phyloP scores from a whole-genome alignment of 2,113 vertebrate genomes.

The Oryzias curvinotus region DNA sequence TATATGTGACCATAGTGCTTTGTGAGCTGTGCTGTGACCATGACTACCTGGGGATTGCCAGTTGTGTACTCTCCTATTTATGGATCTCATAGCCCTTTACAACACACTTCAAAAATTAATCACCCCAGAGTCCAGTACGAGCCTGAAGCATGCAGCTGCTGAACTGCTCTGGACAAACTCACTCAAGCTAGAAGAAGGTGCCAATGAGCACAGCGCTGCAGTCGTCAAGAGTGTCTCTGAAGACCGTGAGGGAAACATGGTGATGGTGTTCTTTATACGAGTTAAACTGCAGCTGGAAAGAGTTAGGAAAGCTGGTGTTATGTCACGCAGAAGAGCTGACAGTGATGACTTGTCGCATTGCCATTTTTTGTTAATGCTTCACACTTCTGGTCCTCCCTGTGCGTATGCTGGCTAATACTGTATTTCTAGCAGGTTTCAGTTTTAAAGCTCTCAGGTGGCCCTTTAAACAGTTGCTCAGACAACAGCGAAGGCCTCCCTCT shows the following conservation, averaged over 20 bases:
- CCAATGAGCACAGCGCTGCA: constrained; percentile 23
- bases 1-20: constrained; percentile 48
- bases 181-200: constrained; percentile 19
- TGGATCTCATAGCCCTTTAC: constrained; percentile 74
- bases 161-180: constrained; percentile 50
- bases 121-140: constrained; percentile 68
- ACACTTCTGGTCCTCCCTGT: constrained; percentile 74
- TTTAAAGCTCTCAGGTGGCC: constrained; percentile 86
- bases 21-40: constrained; percentile 52
- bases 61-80: constrained; percentile 68
- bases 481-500: constrained; percentile 75
- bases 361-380: constrained; percentile 57
- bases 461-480: constrained; percentile 85
- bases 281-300: constrained; percentile 36
- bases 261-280: constrained; percentile 20
- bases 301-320: constrained; percentile 45
- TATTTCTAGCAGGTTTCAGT: constrained; percentile 81
- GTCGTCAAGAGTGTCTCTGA: constrained; percentile 27
- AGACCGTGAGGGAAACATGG: constrained; percentile 3
- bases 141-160: constrained; percentile 58
- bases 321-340: constrained; percentile 42
- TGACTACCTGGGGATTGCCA: constrained; percentile 50
- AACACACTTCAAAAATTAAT: constrained; percentile 75
- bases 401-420: constrained; percentile 74
- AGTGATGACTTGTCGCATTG: constrained; percentile 74